phyloP scores from a whole-genome alignment of 2,797 vertebrate genomes.

The Anomalospiza imberbis region DNA sequence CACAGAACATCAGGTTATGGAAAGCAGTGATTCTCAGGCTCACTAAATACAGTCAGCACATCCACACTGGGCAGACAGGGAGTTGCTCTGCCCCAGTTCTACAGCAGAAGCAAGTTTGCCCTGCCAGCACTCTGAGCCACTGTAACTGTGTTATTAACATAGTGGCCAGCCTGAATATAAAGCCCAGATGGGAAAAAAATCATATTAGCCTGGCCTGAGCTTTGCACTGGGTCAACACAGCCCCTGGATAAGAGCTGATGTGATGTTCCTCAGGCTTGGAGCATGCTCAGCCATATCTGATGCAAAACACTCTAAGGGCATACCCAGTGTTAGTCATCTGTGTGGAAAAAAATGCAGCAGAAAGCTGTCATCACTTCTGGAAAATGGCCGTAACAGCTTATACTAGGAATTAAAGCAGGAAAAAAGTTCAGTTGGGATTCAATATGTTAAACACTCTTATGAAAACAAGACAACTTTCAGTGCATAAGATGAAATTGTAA shows the following conservation, averaged over 20 bases:
- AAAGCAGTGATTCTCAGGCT: not conserved
- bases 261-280: not conserved
- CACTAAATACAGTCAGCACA: accelerated
- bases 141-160: not conserved
- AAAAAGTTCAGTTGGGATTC: not conserved
- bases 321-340: not conserved
- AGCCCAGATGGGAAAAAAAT: not conserved
- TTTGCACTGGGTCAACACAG: not conserved
- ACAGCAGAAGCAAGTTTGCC: not conserved
- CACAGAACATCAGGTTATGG: not conserved
- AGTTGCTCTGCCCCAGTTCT: accelerated
- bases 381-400: not conserved
- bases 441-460: not conserved
- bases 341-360: accelerated
- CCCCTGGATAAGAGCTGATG: not conserved
- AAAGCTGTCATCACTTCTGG: not conserved
- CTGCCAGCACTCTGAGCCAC: not conserved
- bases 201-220: not conserved
- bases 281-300: not conserved
- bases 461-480: not conserved
- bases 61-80: not conserved
- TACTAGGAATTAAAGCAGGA: not conserved
- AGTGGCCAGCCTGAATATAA: not conserved
- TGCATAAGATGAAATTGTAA: not conserved
- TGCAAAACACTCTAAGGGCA: accelerated